Percentiles rank a stretch among this genome's conserved stretches.
Evolutionary conservation across 2,113 vertebrate genomes (phyloP).

Genomic region (Aramus guarauna): DNA sequence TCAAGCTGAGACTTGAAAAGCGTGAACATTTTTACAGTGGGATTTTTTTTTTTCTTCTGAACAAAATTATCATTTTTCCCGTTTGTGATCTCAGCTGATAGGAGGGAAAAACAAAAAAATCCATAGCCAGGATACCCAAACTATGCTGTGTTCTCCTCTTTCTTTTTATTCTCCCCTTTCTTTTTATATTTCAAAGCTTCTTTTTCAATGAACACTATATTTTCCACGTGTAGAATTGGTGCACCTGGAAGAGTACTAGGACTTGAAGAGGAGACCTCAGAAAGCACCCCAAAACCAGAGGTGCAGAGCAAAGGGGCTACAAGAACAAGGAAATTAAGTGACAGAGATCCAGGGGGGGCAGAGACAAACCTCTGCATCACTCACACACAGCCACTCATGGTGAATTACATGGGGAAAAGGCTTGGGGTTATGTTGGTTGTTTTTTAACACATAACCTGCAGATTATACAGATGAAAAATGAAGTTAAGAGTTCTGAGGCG

Average conservation of each 20-base stretch:
- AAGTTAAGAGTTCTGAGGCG: neutral
- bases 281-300: neutral
- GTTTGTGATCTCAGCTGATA: neutral
- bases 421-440: neutral
- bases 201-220: neutral
- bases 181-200: neutral
- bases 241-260: neutral
- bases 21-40: neutral
- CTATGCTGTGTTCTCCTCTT: rapidly evolving
- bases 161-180: neutral
- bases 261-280: neutral
- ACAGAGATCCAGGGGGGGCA: neutral
- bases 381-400: neutral
- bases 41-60: neutral
- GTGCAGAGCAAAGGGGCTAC: neutral
- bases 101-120: neutral
- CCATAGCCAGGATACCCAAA: neutral
- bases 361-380: neutral
- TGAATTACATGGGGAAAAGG: neutral
- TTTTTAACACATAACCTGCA: neutral
- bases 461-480: neutral
- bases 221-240: neutral
- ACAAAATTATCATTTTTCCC: neutral
- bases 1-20: neutral
- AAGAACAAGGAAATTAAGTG: neutral